Evolutionary conservation across 2,888 invertebrate genomes (phyloP).

Genomic region (Toxonevra muliebris): DNA sequence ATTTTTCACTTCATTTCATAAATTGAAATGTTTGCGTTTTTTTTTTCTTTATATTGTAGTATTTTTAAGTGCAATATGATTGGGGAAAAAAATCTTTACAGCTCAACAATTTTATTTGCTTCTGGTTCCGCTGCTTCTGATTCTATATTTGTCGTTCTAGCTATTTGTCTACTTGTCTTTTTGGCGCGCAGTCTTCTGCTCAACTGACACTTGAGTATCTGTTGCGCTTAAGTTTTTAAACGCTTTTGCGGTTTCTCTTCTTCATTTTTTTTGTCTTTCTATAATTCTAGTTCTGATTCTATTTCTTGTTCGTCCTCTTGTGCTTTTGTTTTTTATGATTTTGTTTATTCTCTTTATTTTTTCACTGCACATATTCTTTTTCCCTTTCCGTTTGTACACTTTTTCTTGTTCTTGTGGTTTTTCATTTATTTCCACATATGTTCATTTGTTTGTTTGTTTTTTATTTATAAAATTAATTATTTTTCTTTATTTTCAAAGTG

Average conservation of each 20-base stretch:
- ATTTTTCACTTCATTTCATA: too few relatives aligned
- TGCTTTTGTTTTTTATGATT: background rate
- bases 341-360: background rate
- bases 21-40: background rate
- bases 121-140: background rate
- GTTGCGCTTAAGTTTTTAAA: conserved; percentile 25
- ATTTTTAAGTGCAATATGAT: too few relatives aligned
- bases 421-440: too few relatives aligned
- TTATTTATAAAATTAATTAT: background rate
- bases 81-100: too few relatives aligned
- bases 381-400: background rate
- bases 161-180: conserved; percentile 19
- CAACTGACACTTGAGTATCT: conserved; percentile 40
- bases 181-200: conserved; percentile 41
- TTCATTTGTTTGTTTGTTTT: too few relatives aligned
- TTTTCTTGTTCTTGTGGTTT: too few relatives aligned
- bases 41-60: background rate
- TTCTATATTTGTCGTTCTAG: conserved; percentile 5
- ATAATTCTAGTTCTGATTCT: too few relatives aligned
- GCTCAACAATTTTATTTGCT: too few relatives aligned
- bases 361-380: background rate
- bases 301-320: background rate
- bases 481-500: too few relatives aligned
- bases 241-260: too few relatives aligned
- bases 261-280: too few relatives aligned